These are phyloP conservation scores for Schizotus pectinicornis DNA, from an alignment of 2,888 invertebrate species.

Conservation along the genomic window DNA sequence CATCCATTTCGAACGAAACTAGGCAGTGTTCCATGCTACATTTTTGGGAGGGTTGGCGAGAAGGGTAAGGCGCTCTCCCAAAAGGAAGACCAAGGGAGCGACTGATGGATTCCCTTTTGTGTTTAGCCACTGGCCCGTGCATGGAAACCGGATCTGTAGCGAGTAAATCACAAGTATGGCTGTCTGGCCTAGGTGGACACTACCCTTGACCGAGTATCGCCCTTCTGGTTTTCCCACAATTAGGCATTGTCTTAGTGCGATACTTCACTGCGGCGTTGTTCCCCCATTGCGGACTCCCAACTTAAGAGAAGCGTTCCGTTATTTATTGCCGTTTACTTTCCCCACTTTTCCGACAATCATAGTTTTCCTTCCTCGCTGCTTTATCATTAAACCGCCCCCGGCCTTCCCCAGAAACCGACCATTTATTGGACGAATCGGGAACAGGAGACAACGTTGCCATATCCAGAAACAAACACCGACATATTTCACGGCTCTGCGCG, in stretches of 20 bases:
- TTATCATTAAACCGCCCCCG: slow-evolving; percentile 55
- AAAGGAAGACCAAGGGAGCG: slow-evolving; percentile 50
- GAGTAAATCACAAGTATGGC: slow-evolving; percentile 46
- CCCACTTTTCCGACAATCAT: slow-evolving; percentile 56
- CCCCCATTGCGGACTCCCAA: slow-evolving; percentile 38
- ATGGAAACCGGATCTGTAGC: slow-evolving; percentile 49
- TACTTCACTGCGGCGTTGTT: slow-evolving; percentile 14
- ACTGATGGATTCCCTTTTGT: slow-evolving; percentile 55
- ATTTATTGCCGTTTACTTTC: slow-evolving; percentile 54
- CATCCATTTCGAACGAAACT: slow-evolving; percentile 36
- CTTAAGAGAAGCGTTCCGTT: slow-evolving; percentile 36
- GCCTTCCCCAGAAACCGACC: slow-evolving; percentile 44
- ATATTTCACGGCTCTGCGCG: no score
- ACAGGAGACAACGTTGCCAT: not conserved
- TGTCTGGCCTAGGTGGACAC: slow-evolving; percentile 9
- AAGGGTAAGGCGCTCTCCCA: slow-evolving; percentile 14
- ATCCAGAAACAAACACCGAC: no score
- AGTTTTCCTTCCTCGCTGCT: slow-evolving; percentile 54
- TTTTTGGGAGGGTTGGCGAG: slow-evolving; percentile 13
- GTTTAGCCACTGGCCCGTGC: slow-evolving; percentile 53
- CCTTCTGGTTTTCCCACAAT: slow-evolving; percentile 21
- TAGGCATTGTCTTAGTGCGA: slow-evolving; percentile 26
- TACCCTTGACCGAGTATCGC: slow-evolving; percentile 23
- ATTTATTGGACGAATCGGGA: slow-evolving; percentile 37
- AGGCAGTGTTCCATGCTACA: slow-evolving; percentile 3